phyloP scores from a whole-genome alignment of 2,797 vertebrate species.

The Morus bassanus region DNA sequence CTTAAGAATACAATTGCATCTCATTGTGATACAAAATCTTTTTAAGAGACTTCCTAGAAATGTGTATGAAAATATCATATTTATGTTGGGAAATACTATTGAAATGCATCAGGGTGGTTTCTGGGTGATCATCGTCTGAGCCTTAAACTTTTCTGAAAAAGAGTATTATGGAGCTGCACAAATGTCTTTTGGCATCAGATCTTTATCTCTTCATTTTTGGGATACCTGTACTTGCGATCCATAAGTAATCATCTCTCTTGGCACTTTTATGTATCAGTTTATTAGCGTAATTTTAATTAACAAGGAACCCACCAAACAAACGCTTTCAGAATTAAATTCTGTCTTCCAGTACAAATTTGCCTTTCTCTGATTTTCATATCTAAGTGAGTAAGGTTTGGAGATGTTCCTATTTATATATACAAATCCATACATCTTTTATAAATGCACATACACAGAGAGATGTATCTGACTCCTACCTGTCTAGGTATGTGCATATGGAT shows the following conservation, averaged over 20 bases:
- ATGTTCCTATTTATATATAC: not conserved
- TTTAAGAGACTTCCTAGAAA: not conserved
- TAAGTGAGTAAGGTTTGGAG: not conserved
- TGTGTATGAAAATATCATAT: not conserved
- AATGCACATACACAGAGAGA: no score
- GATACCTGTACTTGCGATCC: accelerated
- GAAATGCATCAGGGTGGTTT: not conserved
- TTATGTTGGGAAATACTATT: not conserved
- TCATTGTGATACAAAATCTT: not conserved
- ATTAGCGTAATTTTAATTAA: not conserved
- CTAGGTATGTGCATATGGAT: not conserved
- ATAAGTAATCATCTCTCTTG: not conserved
- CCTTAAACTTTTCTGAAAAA: not conserved
- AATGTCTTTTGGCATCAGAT: not conserved
- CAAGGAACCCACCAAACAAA: not conserved
- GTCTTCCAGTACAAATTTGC: not conserved
- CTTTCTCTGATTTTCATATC: not conserved
- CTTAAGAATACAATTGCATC: not conserved
- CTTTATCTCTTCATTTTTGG: not conserved
- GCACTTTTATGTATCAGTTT: not conserved
- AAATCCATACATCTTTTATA: not conserved
- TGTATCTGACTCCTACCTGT: not conserved
- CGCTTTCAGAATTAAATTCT: not conserved
- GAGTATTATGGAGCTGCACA: not conserved
- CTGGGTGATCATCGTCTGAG: not conserved